Percentiles rank a stretch among this genome's conserved stretches.
Evolutionary conservation across 2,113 vertebrate genomes (phyloP).

Genomic region (Phyllopteryx taeniolatus): DNA sequence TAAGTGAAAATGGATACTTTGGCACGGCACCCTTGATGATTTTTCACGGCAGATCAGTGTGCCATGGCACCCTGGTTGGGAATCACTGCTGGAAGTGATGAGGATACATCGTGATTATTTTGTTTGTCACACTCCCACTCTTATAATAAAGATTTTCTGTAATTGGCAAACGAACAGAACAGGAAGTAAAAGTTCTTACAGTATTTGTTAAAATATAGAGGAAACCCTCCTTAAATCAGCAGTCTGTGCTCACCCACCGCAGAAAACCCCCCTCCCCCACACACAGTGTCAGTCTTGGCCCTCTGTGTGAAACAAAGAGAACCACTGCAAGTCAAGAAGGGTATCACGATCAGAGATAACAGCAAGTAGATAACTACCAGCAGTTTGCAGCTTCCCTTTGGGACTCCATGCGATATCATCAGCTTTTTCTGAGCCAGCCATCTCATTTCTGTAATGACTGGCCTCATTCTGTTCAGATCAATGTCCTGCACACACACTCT

Average conservation of each 20-base stretch:
- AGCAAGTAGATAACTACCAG: conserved; percentile 44
- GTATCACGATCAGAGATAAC: conserved; percentile 54
- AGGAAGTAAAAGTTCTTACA: too few relatives aligned
- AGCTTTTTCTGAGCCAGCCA: conserved; percentile 56
- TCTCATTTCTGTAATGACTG: conserved; percentile 53
- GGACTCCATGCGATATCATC: conserved; percentile 55
- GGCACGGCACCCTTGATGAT: too few relatives aligned
- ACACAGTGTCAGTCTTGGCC: conserved; percentile 1
- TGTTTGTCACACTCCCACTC: too few relatives aligned
- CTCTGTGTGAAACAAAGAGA: conserved; percentile 18
- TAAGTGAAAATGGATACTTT: too few relatives aligned
- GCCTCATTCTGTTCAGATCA: conserved; percentile 19
- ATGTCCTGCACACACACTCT: conserved; percentile 3
- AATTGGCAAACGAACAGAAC: background rate
- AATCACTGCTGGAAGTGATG: too few relatives aligned
- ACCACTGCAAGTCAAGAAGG: conserved; percentile 27
- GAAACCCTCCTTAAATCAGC: background rate
- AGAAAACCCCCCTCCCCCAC: background rate
- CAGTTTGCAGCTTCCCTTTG: conserved; percentile 35
- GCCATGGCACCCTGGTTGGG: too few relatives aligned
- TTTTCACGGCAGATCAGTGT: too few relatives aligned
- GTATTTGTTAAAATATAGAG: background rate
- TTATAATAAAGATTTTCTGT: too few relatives aligned
- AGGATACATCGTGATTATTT: too few relatives aligned
- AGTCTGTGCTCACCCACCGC: background rate